Base-by-base conservation (phyloP, 2,888 invertebrate species). In the Synanthedon formicaeformis region DNA sequence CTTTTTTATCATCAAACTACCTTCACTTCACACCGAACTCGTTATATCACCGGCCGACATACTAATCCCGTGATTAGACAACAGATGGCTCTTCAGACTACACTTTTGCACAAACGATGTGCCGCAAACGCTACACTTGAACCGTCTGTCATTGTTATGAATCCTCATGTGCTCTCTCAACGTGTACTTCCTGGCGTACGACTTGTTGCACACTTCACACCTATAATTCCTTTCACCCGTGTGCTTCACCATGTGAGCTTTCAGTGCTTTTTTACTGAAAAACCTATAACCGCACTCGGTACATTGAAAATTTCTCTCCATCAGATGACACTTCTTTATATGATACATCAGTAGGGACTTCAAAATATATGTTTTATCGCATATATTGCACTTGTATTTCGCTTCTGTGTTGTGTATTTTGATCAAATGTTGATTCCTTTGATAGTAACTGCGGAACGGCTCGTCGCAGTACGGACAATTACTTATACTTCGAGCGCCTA, bases 231-330 rank as follows among this genome's bases (percentile, higher is more conserved):
- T 62, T 40, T 82, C 83, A 0, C 88, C 88, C 0, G 81, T 84
- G 55, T 88, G 88, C 41, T 84, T 84, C 0, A 88, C 63, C 86
- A 88, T 88, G 50, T 89, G 88, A 0, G 81, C 86, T 52, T 87
- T 88, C 0, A 89, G 67, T 1, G 85, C 85, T 57, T 88, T 89
- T n/a, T 85, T 86, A 53, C 86, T 88, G 58, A 88, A 89, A 53
- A 89, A 89, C 51, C 81, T 68, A 49, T 77, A 83, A 0, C 86
- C 89, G 53, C 89, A 89, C 23, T 88, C 81, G 0, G 79, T 76
- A 27, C 89, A 89, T 51, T 83, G 83, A 54, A 77, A 85, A 14
- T 88, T 81, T 3, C 75, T 58, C 52, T 86, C 86, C 81, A 83
- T 85, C n/a, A 89, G 66, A 61, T 89, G 89, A 50, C 73, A 72